phyloP scores from a whole-genome alignment of 2,797 vertebrate genomes.

The Anguilla megastoma region DNA sequence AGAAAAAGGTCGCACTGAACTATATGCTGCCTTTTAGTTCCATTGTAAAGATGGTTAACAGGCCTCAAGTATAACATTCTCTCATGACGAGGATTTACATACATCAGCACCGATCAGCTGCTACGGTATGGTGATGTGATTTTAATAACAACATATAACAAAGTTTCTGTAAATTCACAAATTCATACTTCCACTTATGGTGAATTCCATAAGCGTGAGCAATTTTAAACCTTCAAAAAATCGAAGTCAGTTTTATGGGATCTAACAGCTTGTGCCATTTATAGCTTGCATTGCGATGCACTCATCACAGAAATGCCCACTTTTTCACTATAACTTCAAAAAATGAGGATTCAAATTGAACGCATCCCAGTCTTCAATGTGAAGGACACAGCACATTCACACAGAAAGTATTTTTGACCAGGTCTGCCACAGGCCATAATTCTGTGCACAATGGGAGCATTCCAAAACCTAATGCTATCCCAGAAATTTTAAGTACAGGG shows the following conservation, averaged over 20 bases:
- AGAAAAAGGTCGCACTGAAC: background rate
- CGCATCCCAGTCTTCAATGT: background rate
- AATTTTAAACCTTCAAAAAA: background rate
- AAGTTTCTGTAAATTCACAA: background rate
- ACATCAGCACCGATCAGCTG: background rate
- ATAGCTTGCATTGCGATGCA: background rate
- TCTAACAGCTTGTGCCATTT: background rate
- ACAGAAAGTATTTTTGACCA: constrained; percentile 57
- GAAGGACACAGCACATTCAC: constrained; percentile 37
- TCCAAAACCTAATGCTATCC: constrained; percentile 65
- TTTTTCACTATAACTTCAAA: background rate
- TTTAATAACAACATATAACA: background rate
- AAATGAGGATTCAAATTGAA: constrained; percentile 9
- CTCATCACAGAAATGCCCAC: background rate
- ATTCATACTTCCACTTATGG: background rate
- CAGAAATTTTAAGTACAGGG: constrained; percentile 72
- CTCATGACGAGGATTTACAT: background rate
- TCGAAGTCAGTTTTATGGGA: background rate
- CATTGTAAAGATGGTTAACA: constrained; percentile 3
- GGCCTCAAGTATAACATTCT: background rate
- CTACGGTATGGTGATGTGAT: background rate
- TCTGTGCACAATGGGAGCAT: constrained; percentile 50
- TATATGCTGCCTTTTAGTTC: background rate
- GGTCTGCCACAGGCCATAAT: constrained; percentile 62
- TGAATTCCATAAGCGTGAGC: background rate